These are phyloP conservation scores for Prunella strophiata DNA, from an alignment of 2,797 vertebrate genomes.

Conservation along the genomic window DNA sequence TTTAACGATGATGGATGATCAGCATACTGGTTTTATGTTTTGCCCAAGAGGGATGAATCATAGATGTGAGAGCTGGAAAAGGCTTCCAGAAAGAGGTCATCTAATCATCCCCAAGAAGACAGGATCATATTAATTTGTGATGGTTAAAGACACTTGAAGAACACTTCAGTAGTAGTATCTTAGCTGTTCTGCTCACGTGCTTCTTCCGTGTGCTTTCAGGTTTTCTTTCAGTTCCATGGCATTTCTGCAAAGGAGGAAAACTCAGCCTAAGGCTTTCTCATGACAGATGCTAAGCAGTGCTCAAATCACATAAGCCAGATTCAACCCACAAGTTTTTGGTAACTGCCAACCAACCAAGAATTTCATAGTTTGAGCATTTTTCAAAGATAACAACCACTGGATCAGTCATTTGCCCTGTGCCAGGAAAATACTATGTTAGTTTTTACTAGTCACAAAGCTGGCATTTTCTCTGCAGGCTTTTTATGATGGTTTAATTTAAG, in stretches of 20 bases:
- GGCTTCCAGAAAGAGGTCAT: neutral
- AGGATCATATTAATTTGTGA: neutral
- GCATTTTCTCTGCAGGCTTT: conserved; percentile 34
- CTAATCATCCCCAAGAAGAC: conserved; percentile 2
- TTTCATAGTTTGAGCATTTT: conserved; percentile 45
- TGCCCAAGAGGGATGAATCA: conserved; percentile 35
- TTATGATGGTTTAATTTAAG: conserved; percentile 36
- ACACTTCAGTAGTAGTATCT: neutral
- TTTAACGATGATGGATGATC: conserved; percentile 18
- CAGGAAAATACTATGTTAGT: conserved; percentile 50
- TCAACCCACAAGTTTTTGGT: conserved; percentile 2
- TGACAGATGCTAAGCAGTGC: conserved; percentile 15
- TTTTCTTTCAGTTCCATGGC: neutral
- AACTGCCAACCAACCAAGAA: conserved; percentile 17
- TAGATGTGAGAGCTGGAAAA: conserved; percentile 14
- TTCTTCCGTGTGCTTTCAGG: neutral
- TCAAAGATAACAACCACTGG: conserved; percentile 54
- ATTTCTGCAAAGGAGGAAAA: neutral
- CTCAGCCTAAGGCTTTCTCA: neutral
- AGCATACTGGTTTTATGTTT: conserved; percentile 10
- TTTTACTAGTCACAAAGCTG: conserved; percentile 42
- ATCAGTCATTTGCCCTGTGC: conserved; percentile 37
- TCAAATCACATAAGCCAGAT: neutral
- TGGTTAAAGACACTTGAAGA: neutral
- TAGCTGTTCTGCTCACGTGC: neutral